Conservation (phyloP, 23 tunicate genomes). For the Styela clava region DNA sequence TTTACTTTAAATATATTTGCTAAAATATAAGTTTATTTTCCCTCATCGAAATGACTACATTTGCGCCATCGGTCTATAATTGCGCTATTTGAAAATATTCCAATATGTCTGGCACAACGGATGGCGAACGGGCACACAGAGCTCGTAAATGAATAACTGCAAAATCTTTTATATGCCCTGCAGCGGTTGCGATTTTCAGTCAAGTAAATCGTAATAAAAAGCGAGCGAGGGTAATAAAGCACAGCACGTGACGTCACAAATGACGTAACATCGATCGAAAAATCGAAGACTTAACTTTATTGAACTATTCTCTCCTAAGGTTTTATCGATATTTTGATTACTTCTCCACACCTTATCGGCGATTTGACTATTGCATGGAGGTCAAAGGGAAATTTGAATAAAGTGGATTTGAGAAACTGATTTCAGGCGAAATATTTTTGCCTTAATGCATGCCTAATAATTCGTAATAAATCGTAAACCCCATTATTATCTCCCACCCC, state of each 20-base stretch:
- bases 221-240: neutral
- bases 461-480: too few species aligned
- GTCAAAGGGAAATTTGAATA: too few species aligned
- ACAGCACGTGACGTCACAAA: neutral
- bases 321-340: neutral
- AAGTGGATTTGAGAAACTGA: too few species aligned
- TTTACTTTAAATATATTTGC: too few species aligned
- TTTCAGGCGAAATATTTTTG: too few species aligned
- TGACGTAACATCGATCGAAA: neutral
- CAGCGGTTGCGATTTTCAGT: neutral
- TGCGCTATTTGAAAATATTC: too few species aligned
- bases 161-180: neutral
- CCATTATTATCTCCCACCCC: too few species aligned
- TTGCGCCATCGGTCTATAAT: too few species aligned
- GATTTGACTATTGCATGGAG: neutral
- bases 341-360: neutral
- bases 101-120: too few species aligned
- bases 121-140: neutral
- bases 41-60: too few species aligned
- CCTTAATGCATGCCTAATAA: too few species aligned
- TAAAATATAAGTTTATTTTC: too few species aligned
- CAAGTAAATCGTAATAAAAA: neutral
- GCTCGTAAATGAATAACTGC: neutral
- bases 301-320: neutral
- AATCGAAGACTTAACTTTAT: neutral